Evolutionary conservation across 2,797 vertebrate species (phyloP).

Genomic region (Acanthurus tractus): DNA sequence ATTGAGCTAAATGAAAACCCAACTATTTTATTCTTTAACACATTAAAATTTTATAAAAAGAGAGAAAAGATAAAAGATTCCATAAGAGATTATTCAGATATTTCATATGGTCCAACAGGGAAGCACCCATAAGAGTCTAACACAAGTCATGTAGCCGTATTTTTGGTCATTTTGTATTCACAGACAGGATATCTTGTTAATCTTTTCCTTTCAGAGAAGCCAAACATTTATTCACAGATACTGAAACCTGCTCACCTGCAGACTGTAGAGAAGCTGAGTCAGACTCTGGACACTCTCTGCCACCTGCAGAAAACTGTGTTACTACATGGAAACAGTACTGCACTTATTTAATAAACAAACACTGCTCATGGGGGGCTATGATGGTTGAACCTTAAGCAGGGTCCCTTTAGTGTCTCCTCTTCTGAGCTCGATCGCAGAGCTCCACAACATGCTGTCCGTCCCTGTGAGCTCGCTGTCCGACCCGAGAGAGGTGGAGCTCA

Average conservation of each 20-base stretch:
- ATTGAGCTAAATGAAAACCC: background rate
- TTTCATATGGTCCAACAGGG: too few species aligned
- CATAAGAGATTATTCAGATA: too few species aligned
- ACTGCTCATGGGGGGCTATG: background rate
- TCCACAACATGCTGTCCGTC: constrained; percentile 65
- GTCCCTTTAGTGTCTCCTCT: constrained; percentile 73
- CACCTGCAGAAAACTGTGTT: constrained; percentile 83
- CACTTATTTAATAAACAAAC: background rate
- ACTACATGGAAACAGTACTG: constrained; percentile 29
- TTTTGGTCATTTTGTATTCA: background rate
- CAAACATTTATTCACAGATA: constrained; percentile 2
- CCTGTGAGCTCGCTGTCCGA: constrained; percentile 77
- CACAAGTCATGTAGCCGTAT: background rate
- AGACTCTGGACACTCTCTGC: constrained; percentile 93
- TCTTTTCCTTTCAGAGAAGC: too few species aligned
- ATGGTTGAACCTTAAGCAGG: constrained; percentile 70
- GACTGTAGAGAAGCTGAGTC: constrained; percentile 93
- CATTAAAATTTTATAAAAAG: background rate
- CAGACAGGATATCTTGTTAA: background rate
- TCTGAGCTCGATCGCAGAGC: constrained; percentile 63
- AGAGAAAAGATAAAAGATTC: background rate
- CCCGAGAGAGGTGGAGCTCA: constrained; percentile 80
- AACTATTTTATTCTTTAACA: background rate
- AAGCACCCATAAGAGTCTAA: background rate
- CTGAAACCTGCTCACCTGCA: constrained; percentile 86